These are phyloP conservation scores for Bombylius major DNA, from an alignment of 2,888 invertebrate genomes.

Conservation along the genomic window DNA sequence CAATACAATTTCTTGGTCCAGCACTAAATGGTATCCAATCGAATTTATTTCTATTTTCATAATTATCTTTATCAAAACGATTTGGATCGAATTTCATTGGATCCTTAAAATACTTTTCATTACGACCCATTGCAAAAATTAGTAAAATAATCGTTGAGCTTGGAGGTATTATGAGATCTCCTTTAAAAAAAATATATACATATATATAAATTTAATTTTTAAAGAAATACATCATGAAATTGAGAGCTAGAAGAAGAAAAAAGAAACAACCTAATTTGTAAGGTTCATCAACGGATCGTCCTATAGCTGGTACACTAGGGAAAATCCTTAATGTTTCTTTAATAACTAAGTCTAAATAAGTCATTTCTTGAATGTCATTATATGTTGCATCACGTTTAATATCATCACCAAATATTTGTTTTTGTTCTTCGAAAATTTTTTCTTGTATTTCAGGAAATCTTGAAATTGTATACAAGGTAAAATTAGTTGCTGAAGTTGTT, in stretches of 20 bases:
- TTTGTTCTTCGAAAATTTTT: constrained; percentile 57
- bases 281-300: constrained; percentile 21
- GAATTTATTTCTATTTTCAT: constrained; percentile 30
- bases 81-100: constrained; percentile 31
- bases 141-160: constrained; percentile 32
- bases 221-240: too few species aligned
- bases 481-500: constrained; percentile 75
- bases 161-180: constrained; percentile 31
- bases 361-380: constrained; percentile 66
- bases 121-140: constrained; percentile 27
- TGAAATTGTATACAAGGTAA: constrained; percentile 71
- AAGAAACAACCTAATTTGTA: too few species aligned
- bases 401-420: constrained; percentile 64
- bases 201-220: neutral
- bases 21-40: constrained; percentile 35
- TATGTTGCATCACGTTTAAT: constrained; percentile 58
- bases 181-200: constrained; percentile 15
- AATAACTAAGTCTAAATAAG: constrained; percentile 65
- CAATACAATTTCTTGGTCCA: constrained; percentile 35
- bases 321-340: constrained; percentile 65
- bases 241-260: too few species aligned
- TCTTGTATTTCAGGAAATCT: constrained; percentile 67
- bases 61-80: constrained; percentile 29
- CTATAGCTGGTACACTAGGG: constrained; percentile 66
- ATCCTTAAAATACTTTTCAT: constrained; percentile 26